Conservation (phyloP, 2,797 vertebrate species). For the Triplophysa yarkandensis region DNA sequence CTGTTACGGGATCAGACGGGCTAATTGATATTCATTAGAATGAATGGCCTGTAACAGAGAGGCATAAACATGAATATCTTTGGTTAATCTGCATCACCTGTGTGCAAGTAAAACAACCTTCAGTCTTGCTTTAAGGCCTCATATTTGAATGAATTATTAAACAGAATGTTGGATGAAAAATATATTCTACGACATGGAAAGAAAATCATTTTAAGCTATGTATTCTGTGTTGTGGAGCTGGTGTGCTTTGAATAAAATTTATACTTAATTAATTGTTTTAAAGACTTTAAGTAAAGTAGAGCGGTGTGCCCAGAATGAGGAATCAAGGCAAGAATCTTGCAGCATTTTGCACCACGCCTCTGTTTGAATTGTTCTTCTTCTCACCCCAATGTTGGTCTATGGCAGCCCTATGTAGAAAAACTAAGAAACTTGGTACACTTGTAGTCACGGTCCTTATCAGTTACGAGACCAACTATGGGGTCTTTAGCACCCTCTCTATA, state of each 20-base stretch:
- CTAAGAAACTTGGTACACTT: too few relatives aligned
- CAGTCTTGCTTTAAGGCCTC: slow-evolving; percentile 21
- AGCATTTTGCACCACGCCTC: too few relatives aligned
- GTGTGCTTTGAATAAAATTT: slow-evolving; percentile 14
- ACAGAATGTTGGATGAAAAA: slow-evolving; percentile 4
- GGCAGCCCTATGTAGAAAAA: too few relatives aligned
- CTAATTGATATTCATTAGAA: slow-evolving; percentile 60
- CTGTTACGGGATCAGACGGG: slow-evolving; percentile 40
- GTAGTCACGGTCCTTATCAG: too few relatives aligned
- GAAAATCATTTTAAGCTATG: background rate
- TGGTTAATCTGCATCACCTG: slow-evolving; percentile 29
- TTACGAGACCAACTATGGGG: too few relatives aligned
- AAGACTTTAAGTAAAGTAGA: background rate
- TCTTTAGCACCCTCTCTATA: too few relatives aligned
- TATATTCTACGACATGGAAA: slow-evolving; percentile 1
- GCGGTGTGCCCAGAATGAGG: background rate
- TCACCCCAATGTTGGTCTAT: too few relatives aligned
- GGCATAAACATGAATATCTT: slow-evolving; percentile 43
- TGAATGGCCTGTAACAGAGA: slow-evolving; percentile 39
- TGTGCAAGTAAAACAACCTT: slow-evolving; percentile 17
- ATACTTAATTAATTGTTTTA: slow-evolving; percentile 2
- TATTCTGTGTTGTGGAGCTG: background rate
- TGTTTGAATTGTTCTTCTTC: too few relatives aligned
- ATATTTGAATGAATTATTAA: slow-evolving; percentile 37
- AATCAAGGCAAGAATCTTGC: background rate